phyloP scores from a whole-genome alignment of 2,888 invertebrate genomes.

The Calliphora vomitoria region DNA sequence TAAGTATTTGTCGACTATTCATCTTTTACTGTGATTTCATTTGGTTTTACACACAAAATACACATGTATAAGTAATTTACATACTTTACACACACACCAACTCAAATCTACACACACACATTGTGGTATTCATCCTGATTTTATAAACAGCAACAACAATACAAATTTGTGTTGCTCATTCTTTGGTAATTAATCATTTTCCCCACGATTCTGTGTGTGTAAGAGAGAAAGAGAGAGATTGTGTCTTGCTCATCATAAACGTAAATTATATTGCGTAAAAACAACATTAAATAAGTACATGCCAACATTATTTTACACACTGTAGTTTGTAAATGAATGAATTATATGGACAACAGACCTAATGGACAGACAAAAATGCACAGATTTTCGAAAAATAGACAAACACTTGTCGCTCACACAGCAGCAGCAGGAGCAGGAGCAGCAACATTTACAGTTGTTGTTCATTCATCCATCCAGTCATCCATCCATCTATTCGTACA shows the following conservation, averaged over 20 bases:
- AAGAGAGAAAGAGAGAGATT: constrained; percentile 11
- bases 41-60: neutral
- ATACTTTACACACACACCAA: neutral
- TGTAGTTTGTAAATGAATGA: constrained; percentile 42
- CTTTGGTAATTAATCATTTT: constrained; percentile 14
- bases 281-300: constrained; percentile 22
- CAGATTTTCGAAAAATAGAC: constrained; percentile 40
- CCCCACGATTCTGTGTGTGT: neutral
- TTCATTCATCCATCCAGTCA: constrained; percentile 14
- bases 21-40: neutral
- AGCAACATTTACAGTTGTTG: constrained; percentile 30
- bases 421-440: constrained; percentile 24
- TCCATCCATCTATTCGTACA: constrained; percentile 13
- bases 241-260: constrained; percentile 80
- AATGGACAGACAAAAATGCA: constrained; percentile 18
- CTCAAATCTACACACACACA: neutral
- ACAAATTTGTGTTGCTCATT: constrained; percentile 16
- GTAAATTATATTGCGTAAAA: constrained; percentile 71
- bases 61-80: neutral
- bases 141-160: neutral
- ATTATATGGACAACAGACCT: constrained; percentile 31
- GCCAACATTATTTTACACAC: constrained; percentile 43
- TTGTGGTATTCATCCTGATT: neutral
- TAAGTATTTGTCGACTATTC: constrained; percentile 1
- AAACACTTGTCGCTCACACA: constrained; percentile 61